phyloP scores from a whole-genome alignment of 2,113 vertebrate genomes.

The Equus quagga region DNA sequence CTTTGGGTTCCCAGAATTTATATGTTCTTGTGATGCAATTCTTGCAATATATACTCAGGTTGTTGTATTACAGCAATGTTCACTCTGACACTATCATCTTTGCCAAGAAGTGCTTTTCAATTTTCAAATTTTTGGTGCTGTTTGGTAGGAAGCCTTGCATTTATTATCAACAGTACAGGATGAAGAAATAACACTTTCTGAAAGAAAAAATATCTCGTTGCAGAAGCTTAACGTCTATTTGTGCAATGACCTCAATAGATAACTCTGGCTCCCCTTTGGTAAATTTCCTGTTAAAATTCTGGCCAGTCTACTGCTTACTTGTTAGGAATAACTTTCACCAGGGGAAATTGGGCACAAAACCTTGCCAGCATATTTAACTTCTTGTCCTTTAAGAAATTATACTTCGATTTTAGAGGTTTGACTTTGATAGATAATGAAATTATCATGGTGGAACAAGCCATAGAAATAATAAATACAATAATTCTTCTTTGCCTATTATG shows the following conservation, averaged over 20 bases:
- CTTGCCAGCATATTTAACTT: slow-evolving; percentile 85
- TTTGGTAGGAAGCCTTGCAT: neutral
- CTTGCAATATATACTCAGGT: neutral
- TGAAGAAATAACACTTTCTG: slow-evolving; percentile 20
- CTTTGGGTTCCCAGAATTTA: neutral
- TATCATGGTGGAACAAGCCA: slow-evolving; percentile 86
- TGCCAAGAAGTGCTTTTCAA: neutral
- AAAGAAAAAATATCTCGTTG: neutral
- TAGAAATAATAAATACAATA: slow-evolving; percentile 90
- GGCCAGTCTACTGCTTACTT: slow-evolving; percentile 45
- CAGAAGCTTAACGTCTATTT: slow-evolving; percentile 35
- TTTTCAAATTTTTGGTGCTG: neutral
- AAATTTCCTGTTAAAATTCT: slow-evolving; percentile 68
- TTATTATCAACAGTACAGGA: neutral
- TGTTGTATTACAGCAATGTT: neutral
- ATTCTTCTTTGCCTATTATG: slow-evolving; percentile 91
- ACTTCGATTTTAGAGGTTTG: slow-evolving; percentile 87
- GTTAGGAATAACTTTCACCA: slow-evolving; percentile 66
- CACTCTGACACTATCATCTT: neutral
- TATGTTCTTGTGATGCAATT: no score
- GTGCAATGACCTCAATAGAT: neutral
- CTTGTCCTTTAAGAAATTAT: slow-evolving; percentile 88
- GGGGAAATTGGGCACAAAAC: slow-evolving; percentile 80
- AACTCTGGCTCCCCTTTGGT: slow-evolving; percentile 24
- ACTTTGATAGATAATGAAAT: slow-evolving; percentile 89